Percentiles rank a stretch among this genome's conserved stretches.
These are phyloP conservation scores for Mya arenaria DNA, from an alignment of 1,140 invertebrate species.

Conservation along the genomic window DNA sequence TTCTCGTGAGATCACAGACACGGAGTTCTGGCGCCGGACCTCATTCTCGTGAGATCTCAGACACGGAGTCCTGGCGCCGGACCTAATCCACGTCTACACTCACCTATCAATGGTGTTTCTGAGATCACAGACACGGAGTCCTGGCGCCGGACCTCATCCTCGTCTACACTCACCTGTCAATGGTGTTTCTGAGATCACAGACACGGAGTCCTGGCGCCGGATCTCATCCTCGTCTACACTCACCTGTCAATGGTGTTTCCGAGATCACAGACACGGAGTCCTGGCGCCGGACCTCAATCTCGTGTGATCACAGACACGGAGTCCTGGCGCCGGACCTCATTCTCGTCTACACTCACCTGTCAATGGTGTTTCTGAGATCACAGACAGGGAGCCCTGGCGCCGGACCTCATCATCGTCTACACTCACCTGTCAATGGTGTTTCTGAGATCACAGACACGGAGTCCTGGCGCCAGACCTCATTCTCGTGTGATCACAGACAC, in stretches of 20 bases:
- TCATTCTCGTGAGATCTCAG: conserved; percentile 83
- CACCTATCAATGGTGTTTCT: conserved; percentile 74
- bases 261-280: conserved; percentile 85
- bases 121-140: conserved; percentile 85
- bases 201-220: conserved; percentile 86
- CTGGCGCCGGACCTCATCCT: conserved; percentile 85
- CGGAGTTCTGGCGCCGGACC: conserved; percentile 87
- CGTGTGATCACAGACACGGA: no score
- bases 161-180: conserved; percentile 76
- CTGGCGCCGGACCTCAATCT: conserved; percentile 85
- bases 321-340: no score
- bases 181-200: conserved; percentile 80
- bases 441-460: conserved; percentile 82
- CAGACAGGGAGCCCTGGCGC: conserved; percentile 86
- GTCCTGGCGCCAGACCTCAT: conserved; percentile 86
- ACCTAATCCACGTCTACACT: conserved; percentile 86
- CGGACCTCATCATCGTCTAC: conserved; percentile 86
- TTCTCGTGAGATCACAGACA: conserved; percentile 83
- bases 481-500: conserved; percentile 84
- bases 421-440: conserved; percentile 75
- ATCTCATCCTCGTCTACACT: not conserved
- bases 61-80: conserved; percentile 86
- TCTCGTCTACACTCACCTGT: not conserved
- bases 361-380: conserved; percentile 75
- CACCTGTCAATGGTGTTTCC: conserved; percentile 74